Evolutionary conservation across 1,140 invertebrate genomes (phyloP), one percentile per base, ranked within the genome.

Genomic region (Diorhabda elongata): DNA sequence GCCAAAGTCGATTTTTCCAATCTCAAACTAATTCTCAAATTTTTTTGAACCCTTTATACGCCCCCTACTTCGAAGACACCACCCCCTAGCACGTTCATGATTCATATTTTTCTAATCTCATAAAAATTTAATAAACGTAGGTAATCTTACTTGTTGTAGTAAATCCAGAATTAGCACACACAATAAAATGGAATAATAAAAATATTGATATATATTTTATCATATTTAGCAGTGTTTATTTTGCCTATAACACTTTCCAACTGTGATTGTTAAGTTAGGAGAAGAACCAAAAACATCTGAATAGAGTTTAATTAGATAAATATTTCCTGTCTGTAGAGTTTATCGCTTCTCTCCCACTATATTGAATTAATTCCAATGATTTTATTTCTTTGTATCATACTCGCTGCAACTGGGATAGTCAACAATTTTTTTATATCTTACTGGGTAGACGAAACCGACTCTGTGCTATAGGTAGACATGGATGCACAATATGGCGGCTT

Each of bases 321-420:
- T 66, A 42, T 47, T 67, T 67, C 65, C 65, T 67, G 59, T 65
- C 57, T 67, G 65, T 57, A 67, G 42, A 59, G 26, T 67, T 59
- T 67, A 67, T 67, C 65, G 57, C 57, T 26, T 56, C 8, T 67
- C 65, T 26, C 57, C 65, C 65, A 60, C 58, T 65, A 44, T 64
- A 56, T 41, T 42, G 5, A 26, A 26, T 42, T 60, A 60, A 2
- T 3, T 11, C 11, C 58, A 60, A 60, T 60, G n/a, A 60, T 60
- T 60, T 60, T 60, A 42, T 60, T 60, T 60, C n/a, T 60, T 7
- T 26, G 26, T 60, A 8, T 52, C 47, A 52, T 52, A 52, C 6
- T 6, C 47, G 47, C 2, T 8, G n/a, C n/a, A 52, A 8, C n/a
- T 52, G 47, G 47, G 47, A 26, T 26, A 26, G 26, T 26, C 26